phyloP scores from a whole-genome alignment of 2,888 invertebrate species.

The Oligia latruncula region DNA sequence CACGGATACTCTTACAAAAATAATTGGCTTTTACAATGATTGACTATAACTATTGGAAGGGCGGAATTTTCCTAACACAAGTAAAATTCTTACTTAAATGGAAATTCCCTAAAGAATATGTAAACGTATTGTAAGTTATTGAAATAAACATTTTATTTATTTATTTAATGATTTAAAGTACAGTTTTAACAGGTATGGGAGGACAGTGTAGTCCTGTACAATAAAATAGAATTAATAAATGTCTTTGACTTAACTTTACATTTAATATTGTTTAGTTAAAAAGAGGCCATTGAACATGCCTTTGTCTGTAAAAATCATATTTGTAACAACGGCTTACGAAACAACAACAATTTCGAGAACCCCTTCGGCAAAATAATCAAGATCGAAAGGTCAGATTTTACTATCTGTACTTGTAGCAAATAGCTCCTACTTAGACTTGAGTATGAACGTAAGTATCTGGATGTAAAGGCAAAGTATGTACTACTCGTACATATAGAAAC shows the following conservation, averaged over 20 bases:
- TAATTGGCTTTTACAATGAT: not conserved
- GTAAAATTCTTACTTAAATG: too few species aligned
- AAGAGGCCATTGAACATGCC: not conserved
- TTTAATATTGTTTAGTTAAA: not conserved
- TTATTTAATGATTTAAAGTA: not conserved
- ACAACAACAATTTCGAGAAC: conserved; percentile 28
- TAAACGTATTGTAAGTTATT: too few species aligned
- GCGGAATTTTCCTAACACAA: too few species aligned
- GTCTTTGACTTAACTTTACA: not conserved
- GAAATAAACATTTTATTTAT: too few species aligned
- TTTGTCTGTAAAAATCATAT: conserved; percentile 21
- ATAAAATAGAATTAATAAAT: not conserved
- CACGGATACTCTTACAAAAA: not conserved
- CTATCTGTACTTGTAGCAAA: conserved; percentile 44
- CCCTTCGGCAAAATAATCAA: conserved; percentile 55
- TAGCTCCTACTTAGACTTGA: conserved; percentile 35
- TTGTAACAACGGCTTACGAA: conserved; percentile 18
- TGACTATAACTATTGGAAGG: too few species aligned
- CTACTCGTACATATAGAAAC: not conserved
- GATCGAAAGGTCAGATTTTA: conserved; percentile 63
- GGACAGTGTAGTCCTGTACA: too few species aligned
- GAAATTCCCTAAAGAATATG: too few species aligned
- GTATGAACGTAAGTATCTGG: conserved; percentile 21
- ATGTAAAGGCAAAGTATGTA: not conserved
- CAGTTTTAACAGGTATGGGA: too few species aligned